Conservation (phyloP, 2,113 vertebrate species). For the Scomber colias region DNA sequence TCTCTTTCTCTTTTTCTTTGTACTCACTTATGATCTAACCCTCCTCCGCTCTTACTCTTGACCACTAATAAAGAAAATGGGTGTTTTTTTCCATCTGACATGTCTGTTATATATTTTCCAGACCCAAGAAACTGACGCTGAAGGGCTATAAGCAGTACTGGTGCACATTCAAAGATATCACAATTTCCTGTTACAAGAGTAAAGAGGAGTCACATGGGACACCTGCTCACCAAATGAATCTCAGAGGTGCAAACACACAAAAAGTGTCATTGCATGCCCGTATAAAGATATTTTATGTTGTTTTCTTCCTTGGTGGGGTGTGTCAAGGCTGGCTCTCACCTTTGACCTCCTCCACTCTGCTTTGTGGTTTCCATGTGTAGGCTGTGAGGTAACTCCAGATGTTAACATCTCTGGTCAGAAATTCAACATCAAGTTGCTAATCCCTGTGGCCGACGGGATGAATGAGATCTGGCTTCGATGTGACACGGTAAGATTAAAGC, state of each 20-base stretch:
- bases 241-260: constrained; percentile 88
- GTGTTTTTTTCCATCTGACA: constrained; percentile 40
- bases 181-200: constrained; percentile 98
- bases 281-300: constrained; percentile 3
- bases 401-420: constrained; percentile 99
- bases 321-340: constrained; percentile 28
- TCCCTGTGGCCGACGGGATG: constrained; percentile 98
- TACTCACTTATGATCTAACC: not conserved
- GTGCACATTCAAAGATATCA: constrained; percentile 99
- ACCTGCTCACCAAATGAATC: constrained; percentile 96
- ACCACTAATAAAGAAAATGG: constrained; percentile 36
- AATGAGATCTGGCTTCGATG: constrained; percentile 99
- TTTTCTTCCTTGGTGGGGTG: constrained; percentile 9
- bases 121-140: constrained; percentile 98
- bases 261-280: not conserved
- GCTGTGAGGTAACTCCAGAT: constrained; percentile 98
- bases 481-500: constrained; percentile 87
- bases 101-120: constrained; percentile 58
- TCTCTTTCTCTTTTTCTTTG: not conserved
- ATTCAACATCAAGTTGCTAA: constrained; percentile 99
- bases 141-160: constrained; percentile 99
- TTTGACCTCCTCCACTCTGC: constrained; percentile 42
- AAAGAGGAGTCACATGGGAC: constrained; percentile 96
- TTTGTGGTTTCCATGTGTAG: constrained; percentile 75
- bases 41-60: constrained; percentile 14